A percentile compares a stretch with the other conserved stretches of the same genome.
Conservation (phyloP, 2,113 vertebrate species). For the Myotis davidii region DNA sequence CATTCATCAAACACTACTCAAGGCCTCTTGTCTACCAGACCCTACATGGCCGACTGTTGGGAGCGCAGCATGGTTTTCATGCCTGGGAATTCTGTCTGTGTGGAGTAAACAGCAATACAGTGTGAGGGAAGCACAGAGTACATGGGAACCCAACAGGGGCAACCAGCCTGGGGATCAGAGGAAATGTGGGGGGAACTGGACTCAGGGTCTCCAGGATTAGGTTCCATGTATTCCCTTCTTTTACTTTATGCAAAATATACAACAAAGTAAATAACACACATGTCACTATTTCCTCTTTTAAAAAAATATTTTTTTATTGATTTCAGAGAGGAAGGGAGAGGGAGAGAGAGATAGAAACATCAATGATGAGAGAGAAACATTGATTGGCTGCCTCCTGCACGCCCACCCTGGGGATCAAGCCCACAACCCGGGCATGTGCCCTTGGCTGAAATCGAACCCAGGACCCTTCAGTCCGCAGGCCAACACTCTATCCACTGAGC, state of each 20-base stretch:
- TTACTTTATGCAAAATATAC: not conserved
- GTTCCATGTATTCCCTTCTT: not conserved
- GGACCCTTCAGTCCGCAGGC: no score
- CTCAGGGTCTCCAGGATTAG: not conserved
- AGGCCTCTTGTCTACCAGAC: not conserved
- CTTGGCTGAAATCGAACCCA: no score
- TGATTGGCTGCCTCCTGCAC: no score
- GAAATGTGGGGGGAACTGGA: not conserved
- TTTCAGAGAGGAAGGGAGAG: no score
- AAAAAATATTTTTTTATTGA: no score
- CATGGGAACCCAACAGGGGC: not conserved
- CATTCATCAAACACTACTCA: not conserved
- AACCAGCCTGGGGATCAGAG: not conserved
- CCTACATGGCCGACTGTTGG: not conserved
- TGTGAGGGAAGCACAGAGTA: not conserved
- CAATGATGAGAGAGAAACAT: no score
- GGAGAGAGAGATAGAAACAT: no score
- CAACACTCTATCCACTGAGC: no score
- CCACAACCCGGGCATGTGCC: no score
- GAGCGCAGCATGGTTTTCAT: not conserved
- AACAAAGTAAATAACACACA: conserved; percentile 13
- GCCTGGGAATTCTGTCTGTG: not conserved
- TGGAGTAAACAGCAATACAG: not conserved
- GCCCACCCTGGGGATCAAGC: no score
- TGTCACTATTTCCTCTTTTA: not conserved